These are phyloP conservation scores for Bombyx mandarina DNA, from an alignment of 1,140 invertebrate genomes.

Conservation along the genomic window DNA sequence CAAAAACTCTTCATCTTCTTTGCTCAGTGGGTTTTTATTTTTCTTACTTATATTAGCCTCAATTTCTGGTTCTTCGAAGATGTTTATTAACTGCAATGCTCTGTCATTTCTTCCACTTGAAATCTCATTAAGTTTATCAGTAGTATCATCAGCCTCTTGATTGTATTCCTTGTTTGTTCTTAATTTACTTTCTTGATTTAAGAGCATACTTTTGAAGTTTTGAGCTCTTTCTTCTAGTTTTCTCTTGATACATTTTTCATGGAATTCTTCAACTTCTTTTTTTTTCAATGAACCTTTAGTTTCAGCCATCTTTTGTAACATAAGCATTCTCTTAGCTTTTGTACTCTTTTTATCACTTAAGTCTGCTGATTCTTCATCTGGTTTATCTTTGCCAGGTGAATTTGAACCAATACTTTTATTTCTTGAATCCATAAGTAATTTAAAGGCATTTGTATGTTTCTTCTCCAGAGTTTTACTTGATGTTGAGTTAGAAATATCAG, in stretches of 20 bases:
- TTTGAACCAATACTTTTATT: constrained; percentile 75
- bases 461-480: constrained; percentile 16
- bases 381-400: constrained; percentile 70
- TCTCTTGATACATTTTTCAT: constrained; percentile 67
- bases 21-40: constrained; percentile 19
- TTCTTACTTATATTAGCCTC: constrained; percentile 14
- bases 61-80: constrained; percentile 28
- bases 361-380: constrained; percentile 23
- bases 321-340: constrained; percentile 65
- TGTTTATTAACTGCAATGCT: constrained; percentile 29
- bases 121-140: constrained; percentile 10
- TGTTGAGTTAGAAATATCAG: too few relatives aligned
- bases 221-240: constrained; percentile 72
- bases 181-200: constrained; percentile 19
- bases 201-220: constrained; percentile 67
- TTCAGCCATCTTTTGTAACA: constrained; percentile 73
- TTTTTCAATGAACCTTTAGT: constrained; percentile 72
- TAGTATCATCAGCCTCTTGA: not conserved
- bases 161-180: constrained; percentile 11
- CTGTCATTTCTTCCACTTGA: constrained; percentile 8
- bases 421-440: constrained; percentile 75
- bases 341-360: constrained; percentile 41
- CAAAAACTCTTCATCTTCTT: constrained; percentile 54
- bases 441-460: constrained; percentile 71
- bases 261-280: constrained; percentile 68